Evolutionary conservation across 2,888 invertebrate genomes (phyloP), one percentile per base, ranked within the genome.

Genomic region (Acleris cristana): DNA sequence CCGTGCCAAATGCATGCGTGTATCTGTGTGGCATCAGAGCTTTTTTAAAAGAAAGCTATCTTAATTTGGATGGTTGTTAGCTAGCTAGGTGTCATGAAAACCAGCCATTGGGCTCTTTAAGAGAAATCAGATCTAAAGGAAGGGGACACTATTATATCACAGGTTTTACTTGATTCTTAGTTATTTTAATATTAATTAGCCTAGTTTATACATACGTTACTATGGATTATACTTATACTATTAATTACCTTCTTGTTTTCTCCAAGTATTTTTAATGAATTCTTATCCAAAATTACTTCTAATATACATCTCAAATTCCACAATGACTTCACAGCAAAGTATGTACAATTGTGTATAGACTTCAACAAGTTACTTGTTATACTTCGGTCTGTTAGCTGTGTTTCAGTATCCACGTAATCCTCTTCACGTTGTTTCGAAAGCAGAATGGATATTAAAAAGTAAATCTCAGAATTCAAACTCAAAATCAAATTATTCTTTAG

Each of bases 291-390:
- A 26, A 89, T 81, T 16, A 94, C 87, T 70, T 93, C 87, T 7
- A 97, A 78, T 16, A 95, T 76, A n/a, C 87, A 80, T 51, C 90
- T 84, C 72, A 95, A 94, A 30, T 92, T 87, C 81, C 94, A 94
- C 34, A 98, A 85, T 1, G 96, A 94, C 65, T 93, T 92, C 0
- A 95, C 88, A 23, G 96, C 95, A 89, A 97, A 98, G 88, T 96
- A 97, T 3, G 96, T 94, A 75, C 96, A 95, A 79, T 97, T 96
- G 71, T 96, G 95, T 63, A 94, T 84, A 8, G 85, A 87, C 70
- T 89, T 89, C 14, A 69, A 64, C 51, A 64, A 45, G 51, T 62
- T 54, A 51, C 64, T 56, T 4, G 61, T 60, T 54, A 64, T 72
- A 3, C 76, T 80, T 6, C 77, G 78, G 2, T 61, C 64, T 14